These are phyloP conservation scores for Tychaedon coryphoeus DNA, from an alignment of 2,113 vertebrate species.

Conservation along the genomic window DNA sequence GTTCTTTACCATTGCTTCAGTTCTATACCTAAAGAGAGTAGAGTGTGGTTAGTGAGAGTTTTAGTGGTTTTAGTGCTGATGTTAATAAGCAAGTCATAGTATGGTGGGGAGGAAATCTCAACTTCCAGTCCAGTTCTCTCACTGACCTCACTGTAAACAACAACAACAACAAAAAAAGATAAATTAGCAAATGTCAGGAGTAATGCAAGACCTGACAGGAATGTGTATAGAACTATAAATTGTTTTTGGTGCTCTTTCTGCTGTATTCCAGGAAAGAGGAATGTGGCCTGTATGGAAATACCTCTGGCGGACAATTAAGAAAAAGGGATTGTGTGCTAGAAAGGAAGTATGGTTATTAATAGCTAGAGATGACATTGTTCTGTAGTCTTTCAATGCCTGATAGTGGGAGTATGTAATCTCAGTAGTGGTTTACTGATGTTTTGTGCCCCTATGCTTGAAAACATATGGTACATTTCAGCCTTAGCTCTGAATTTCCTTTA, in stretches of 20 bases:
- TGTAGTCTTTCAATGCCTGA: slow-evolving; percentile 44
- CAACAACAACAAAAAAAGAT: neutral
- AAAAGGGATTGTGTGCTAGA: slow-evolving; percentile 14
- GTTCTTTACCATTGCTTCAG: neutral
- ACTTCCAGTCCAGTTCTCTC: neutral
- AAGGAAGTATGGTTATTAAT: slow-evolving; percentile 59
- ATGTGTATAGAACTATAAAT: neutral
- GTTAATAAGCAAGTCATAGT: neutral
- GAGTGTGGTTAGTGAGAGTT: neutral
- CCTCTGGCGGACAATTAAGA: slow-evolving; percentile 15
- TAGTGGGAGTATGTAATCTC: slow-evolving; percentile 54
- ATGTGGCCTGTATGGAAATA: neutral
- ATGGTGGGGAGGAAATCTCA: neutral
- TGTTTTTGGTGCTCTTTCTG: neutral
- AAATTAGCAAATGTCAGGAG: neutral
- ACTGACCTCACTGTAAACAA: neutral
- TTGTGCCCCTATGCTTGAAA: slow-evolving; percentile 56
- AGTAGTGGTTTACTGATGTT: slow-evolving; percentile 22
- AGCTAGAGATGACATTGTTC: slow-evolving; percentile 51
- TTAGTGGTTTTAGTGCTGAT: neutral
- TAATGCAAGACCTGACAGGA: neutral
- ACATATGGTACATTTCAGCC: slow-evolving; percentile 7
- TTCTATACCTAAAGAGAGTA: neutral
- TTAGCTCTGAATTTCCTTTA: slow-evolving; percentile 50
- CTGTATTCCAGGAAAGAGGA: neutral